Evolutionary conservation across 1,140 invertebrate species (phyloP).

Genomic region (Hyphantria cunea): DNA sequence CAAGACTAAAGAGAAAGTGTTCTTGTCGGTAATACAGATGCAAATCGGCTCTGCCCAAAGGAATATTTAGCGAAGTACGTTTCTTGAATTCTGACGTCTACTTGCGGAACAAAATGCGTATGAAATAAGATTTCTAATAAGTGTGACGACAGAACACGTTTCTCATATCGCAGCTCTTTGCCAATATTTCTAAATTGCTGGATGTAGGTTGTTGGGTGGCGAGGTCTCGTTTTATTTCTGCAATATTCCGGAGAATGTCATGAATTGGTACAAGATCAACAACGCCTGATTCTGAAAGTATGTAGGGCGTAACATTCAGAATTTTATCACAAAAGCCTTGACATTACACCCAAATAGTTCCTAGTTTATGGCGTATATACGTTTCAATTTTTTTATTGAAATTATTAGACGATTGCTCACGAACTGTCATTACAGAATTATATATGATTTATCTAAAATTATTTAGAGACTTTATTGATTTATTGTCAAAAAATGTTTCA

Average conservation of each 20-base stretch:
- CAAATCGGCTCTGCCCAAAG: constrained; percentile 18
- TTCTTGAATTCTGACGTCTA: constrained; percentile 9
- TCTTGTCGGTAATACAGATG: constrained; percentile 11
- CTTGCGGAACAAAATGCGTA: constrained; percentile 12
- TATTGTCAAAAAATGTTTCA: too few relatives aligned
- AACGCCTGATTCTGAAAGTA: too few relatives aligned
- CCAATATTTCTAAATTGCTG: constrained; percentile 27
- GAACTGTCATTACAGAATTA: too few relatives aligned
- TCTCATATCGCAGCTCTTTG: constrained; percentile 23
- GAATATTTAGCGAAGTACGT: constrained; percentile 13
- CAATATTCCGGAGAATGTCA: too few relatives aligned
- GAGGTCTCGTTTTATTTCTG: background rate
- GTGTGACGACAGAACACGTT: constrained; percentile 19
- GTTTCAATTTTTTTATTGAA: too few relatives aligned
- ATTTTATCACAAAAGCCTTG: background rate
- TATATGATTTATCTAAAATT: too few relatives aligned
- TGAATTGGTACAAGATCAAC: too few relatives aligned
- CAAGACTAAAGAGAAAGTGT: constrained; percentile 5
- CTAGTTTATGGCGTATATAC: too few relatives aligned
- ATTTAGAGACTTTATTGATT: too few relatives aligned
- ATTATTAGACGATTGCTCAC: too few relatives aligned
- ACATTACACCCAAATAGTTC: too few relatives aligned
- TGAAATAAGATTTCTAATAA: constrained; percentile 25
- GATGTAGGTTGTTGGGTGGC: background rate
- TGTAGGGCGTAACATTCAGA: background rate